Evolutionary conservation across 2,113 vertebrate species (phyloP).

Genomic region (Tinamus guttatus): DNA sequence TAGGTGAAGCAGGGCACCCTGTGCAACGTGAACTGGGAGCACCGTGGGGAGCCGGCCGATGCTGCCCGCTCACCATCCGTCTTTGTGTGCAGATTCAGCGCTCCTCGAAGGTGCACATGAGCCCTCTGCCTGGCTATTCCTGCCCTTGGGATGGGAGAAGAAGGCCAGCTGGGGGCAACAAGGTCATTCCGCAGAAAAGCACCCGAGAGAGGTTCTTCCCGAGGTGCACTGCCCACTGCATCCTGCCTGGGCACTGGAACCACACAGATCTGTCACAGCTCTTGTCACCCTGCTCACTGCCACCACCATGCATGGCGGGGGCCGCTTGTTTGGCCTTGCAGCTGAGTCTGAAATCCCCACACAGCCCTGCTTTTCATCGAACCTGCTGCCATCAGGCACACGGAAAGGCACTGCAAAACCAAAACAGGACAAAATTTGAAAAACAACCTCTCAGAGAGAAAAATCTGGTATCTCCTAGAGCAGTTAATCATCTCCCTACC

Average conservation of each 20-base stretch:
- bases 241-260: background rate
- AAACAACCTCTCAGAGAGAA: background rate
- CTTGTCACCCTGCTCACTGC: background rate
- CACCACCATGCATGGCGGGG: too few species aligned
- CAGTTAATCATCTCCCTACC: background rate
- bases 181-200: background rate
- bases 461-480: background rate
- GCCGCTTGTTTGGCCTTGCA: background rate
- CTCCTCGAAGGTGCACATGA: background rate
- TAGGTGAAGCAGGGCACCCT: background rate
- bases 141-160: background rate
- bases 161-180: background rate
- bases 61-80: accelerated
- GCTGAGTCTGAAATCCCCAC: background rate
- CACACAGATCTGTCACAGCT: background rate
- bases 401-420: background rate
- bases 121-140: background rate
- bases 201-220: background rate
- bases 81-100: accelerated
- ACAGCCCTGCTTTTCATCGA: background rate
- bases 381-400: background rate
- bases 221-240: background rate
- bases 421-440: background rate
- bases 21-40: background rate
- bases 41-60: accelerated